Evolutionary conservation across 2,888 invertebrate genomes (phyloP).

Genomic region (Catonia carolina): DNA sequence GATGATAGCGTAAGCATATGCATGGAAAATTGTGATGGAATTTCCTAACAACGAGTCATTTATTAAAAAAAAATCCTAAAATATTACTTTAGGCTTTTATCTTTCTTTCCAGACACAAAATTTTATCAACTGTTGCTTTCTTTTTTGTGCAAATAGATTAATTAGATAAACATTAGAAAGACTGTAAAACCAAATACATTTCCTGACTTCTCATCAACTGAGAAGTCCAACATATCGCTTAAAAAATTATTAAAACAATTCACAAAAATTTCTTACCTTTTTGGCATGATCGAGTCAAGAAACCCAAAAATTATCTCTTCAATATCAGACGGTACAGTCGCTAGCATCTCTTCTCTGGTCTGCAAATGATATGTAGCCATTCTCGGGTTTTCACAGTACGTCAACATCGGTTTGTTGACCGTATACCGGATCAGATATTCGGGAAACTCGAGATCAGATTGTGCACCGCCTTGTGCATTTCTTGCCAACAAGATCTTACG

Average conservation of each 20-base stretch:
- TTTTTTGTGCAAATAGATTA: too few relatives aligned
- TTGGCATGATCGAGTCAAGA: conserved; percentile 17
- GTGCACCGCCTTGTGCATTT: conserved; percentile 10
- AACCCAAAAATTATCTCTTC: conserved; percentile 20
- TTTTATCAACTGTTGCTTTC: too few relatives aligned
- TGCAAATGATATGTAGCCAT: conserved; percentile 20
- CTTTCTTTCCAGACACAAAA: too few relatives aligned
- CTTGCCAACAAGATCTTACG: conserved; percentile 21
- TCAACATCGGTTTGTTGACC: conserved; percentile 18
- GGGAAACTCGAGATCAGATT: conserved; percentile 24
- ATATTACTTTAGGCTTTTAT: too few relatives aligned
- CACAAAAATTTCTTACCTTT: conserved; percentile 13
- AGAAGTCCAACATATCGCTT: too few relatives aligned
- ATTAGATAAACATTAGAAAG: too few relatives aligned
- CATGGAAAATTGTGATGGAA: too few relatives aligned
- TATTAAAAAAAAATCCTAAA: too few relatives aligned
- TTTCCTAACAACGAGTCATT: too few relatives aligned
- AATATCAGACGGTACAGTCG: conserved; percentile 29
- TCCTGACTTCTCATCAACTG: too few relatives aligned
- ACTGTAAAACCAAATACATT: too few relatives aligned
- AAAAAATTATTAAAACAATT: neutral
- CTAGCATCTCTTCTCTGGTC: conserved; percentile 28
- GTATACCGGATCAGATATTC: conserved; percentile 23
- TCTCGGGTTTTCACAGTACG: conserved; percentile 25
- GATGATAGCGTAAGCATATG: too few relatives aligned